These are phyloP conservation scores for Lepidurus packardi DNA, from an alignment of 1,140 invertebrate species.

Conservation along the genomic window DNA sequence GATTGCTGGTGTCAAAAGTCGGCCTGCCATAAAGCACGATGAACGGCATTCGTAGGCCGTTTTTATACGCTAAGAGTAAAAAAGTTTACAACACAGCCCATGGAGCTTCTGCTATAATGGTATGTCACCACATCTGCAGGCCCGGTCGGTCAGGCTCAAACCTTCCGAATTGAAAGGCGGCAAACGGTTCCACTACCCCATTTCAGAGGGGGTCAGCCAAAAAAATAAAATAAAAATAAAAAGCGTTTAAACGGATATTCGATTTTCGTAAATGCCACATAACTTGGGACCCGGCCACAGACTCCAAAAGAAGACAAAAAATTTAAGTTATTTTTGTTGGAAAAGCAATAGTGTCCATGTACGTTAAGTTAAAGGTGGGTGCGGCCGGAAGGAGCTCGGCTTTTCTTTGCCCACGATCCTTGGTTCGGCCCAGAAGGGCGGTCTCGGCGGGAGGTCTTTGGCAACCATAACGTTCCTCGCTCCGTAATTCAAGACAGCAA, in stretches of 20 bases:
- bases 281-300: neutral
- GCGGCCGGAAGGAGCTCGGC: slow-evolving; percentile 19
- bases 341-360: neutral
- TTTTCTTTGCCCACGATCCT: neutral
- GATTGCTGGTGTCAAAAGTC: slow-evolving; percentile 3
- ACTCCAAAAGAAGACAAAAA: neutral
- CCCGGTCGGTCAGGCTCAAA: neutral
- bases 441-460: slow-evolving; percentile 4
- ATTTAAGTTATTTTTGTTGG: neutral
- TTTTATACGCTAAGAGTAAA: slow-evolving; percentile 2
- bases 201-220: neutral
- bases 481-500: neutral
- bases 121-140: slow-evolving; percentile 13
- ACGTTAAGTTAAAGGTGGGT: neutral
- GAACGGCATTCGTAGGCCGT: neutral
- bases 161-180: neutral
- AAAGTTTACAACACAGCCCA: neutral
- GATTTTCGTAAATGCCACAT: slow-evolving; percentile 15
- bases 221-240: neutral
- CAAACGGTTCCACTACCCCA: neutral
- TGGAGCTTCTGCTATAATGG: slow-evolving; percentile 5
- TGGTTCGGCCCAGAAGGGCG: neutral
- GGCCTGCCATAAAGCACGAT: neutral
- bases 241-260: slow-evolving; percentile 4
- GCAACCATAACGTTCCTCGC: slow-evolving; percentile 1